A percentile compares a stretch with the other conserved stretches of the same genome.
Evolutionary conservation across 2,113 vertebrate species (phyloP).

Genomic region (Myotis lucifugus): DNA sequence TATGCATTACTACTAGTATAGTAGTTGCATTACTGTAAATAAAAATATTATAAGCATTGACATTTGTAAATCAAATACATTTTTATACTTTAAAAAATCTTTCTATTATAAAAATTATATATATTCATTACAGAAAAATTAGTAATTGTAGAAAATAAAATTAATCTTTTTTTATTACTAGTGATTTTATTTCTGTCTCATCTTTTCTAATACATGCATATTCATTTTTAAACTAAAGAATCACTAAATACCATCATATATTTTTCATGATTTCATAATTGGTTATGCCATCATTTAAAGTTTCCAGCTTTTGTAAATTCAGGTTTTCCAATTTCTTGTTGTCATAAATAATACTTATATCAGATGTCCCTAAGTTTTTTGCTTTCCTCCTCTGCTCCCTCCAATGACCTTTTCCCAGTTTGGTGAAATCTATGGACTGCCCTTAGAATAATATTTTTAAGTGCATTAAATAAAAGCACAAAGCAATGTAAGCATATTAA

Average conservation of each 20-base stretch:
- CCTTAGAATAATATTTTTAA: constrained; percentile 8
- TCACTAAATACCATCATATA: neutral
- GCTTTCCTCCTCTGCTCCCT: neutral
- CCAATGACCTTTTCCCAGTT: neutral
- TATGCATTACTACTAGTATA: neutral
- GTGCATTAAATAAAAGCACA: neutral
- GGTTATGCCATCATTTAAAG: neutral
- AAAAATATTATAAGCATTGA: neutral
- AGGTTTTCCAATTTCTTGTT: neutral
- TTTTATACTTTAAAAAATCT: neutral
- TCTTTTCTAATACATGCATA: neutral
- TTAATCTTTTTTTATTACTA: neutral
- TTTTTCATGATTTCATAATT: constrained; percentile 10
- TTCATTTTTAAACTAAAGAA: constrained; percentile 11
- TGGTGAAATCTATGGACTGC: neutral
- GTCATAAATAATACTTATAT: neutral
- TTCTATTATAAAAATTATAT: neutral
- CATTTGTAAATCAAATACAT: constrained; percentile 16
- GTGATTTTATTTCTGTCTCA: neutral
- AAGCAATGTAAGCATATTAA: neutral
- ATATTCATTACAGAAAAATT: constrained; percentile 3
- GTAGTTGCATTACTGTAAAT: neutral
- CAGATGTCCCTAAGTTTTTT: neutral
- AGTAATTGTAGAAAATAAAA: neutral
- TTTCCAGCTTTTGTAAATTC: neutral